These are phyloP conservation scores for cattle (Bos taurus) DNA, from an alignment of 2,113 vertebrate genomes.

Conservation along the genomic window ARS-UCD2.0 NC_037330.1:43848501-43849000, in stretches of 20 bases:
- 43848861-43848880: neutral
- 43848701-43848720: neutral
- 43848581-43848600: neutral
- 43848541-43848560: neutral
- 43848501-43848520: neutral
- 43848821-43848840: neutral
- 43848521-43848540: neutral
- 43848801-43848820: neutral
- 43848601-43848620: neutral
- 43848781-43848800: neutral
- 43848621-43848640: neutral
- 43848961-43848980: slow-evolving; percentile 36
- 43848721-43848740: neutral
- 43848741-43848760: neutral
- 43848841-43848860: neutral
- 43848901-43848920: slow-evolving; percentile 16
- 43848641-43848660: neutral
- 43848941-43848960: slow-evolving; percentile 27
- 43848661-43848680: neutral
- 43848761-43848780: neutral
- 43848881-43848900: neutral
- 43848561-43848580: neutral
- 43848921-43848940: slow-evolving; percentile 18
- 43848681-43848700: neutral
- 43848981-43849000: slow-evolving; percentile 68